These are phyloP conservation scores for Pollachius pollachius DNA, from an alignment of 2,113 vertebrate genomes.

Conservation along the genomic window DNA sequence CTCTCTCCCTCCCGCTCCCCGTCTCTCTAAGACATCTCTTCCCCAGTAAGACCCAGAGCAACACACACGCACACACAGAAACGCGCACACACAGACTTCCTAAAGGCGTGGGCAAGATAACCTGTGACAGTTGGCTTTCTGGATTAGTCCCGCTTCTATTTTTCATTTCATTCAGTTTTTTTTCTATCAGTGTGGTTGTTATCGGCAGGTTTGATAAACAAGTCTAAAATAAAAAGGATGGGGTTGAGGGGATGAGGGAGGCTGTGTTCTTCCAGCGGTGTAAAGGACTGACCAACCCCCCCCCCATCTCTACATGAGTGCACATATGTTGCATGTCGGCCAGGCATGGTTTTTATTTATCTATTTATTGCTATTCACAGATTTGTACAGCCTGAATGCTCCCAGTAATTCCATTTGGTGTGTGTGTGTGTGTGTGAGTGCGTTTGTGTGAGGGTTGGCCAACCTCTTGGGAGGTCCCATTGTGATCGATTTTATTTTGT, in stretches of 20 bases:
- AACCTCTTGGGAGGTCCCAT: neutral
- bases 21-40: slow-evolving; percentile 36
- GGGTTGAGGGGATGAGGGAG: slow-evolving; percentile 53
- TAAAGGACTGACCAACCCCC: slow-evolving; percentile 59
- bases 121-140: slow-evolving; percentile 64
- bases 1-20: slow-evolving; percentile 34
- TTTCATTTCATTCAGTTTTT: slow-evolving; percentile 28
- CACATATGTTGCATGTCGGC: slow-evolving; percentile 39
- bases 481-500: too few species aligned
- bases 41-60: slow-evolving; percentile 61
- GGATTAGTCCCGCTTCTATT: slow-evolving; percentile 54
- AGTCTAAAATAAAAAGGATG: slow-evolving; percentile 56
- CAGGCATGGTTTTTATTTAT: slow-evolving; percentile 40
- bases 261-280: slow-evolving; percentile 54
- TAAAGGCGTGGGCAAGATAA: slow-evolving; percentile 55
- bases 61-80: slow-evolving; percentile 31
- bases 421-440: slow-evolving; percentile 14
- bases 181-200: slow-evolving; percentile 38
- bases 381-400: slow-evolving; percentile 66
- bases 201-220: slow-evolving; percentile 64
- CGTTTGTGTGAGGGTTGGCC: slow-evolving; percentile 14
- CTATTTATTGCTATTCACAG: slow-evolving; percentile 18
- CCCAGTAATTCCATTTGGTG: slow-evolving; percentile 53
- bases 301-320: slow-evolving; percentile 32
- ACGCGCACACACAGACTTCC: slow-evolving; percentile 60